Percentiles rank a stretch among this genome's conserved stretches.
Evolutionary conservation across 2,113 vertebrate species (phyloP).

Genomic region (Catharus bicknelli): DNA sequence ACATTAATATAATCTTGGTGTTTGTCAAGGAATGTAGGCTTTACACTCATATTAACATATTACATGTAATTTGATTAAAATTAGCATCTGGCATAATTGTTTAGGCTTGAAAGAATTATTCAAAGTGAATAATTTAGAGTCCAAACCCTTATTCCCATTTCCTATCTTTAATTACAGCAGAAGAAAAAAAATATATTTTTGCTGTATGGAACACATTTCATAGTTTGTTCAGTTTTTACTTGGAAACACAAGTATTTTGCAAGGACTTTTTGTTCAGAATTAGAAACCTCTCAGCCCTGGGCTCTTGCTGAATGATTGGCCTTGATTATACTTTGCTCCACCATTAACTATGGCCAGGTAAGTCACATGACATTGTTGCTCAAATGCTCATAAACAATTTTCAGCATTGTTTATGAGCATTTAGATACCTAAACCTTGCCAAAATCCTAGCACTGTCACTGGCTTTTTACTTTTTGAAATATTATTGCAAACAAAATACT

Average conservation of each 20-base stretch:
- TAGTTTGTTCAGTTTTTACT: background rate
- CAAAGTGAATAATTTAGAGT: background rate
- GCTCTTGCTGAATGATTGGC: background rate
- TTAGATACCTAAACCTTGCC: background rate
- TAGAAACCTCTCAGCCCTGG: background rate
- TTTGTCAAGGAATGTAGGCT: background rate
- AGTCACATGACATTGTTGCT: background rate
- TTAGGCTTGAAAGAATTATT: background rate
- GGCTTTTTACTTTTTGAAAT: background rate
- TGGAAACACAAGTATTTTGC: background rate
- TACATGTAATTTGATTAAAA: background rate
- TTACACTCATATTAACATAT: background rate
- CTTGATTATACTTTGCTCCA: background rate
- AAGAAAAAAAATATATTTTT: background rate
- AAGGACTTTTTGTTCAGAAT: background rate
- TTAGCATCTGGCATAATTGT: background rate
- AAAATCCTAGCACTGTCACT: background rate
- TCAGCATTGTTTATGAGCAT: background rate
- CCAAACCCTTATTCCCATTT: background rate
- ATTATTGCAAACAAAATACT: background rate
- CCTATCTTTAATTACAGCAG: background rate
- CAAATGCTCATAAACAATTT: background rate
- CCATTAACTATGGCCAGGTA: background rate
- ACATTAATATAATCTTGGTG: background rate
- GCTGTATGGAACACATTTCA: background rate